Conservation (phyloP, 2,113 vertebrate species). For the Thinocorus orbignyianus region DNA sequence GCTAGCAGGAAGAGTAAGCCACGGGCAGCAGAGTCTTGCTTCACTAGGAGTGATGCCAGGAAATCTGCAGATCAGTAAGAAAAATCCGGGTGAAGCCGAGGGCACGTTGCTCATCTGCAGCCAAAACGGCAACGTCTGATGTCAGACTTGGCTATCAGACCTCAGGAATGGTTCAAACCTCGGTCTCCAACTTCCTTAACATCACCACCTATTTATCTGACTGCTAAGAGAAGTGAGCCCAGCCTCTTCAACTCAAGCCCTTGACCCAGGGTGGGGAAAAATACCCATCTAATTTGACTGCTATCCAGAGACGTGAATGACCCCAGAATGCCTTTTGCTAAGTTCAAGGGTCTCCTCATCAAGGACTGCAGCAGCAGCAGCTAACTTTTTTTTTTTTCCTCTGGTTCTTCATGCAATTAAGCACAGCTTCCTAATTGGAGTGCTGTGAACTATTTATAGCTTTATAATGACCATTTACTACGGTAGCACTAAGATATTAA, state of each 20-base stretch:
- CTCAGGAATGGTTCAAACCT: accelerated
- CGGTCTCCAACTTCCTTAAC: not conserved
- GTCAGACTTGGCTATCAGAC: accelerated
- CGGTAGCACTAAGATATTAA: not conserved
- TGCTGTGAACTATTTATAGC: slow-evolving; percentile 35
- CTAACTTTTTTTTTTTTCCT: not conserved
- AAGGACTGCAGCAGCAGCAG: not conserved
- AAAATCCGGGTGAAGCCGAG: not conserved
- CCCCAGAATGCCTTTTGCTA: not conserved
- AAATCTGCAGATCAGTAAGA: not conserved
- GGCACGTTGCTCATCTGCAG: accelerated
- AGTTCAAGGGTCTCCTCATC: slow-evolving; percentile 24
- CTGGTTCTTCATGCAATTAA: not conserved
- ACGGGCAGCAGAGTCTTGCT: not conserved
- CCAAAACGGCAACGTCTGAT: not conserved
- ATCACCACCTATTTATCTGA: not conserved
- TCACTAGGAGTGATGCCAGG: not conserved
- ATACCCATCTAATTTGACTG: not conserved
- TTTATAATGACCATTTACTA: not conserved
- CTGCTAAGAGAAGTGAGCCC: not conserved
- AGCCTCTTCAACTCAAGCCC: not conserved
- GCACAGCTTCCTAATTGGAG: slow-evolving; percentile 18
- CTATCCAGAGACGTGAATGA: not conserved
- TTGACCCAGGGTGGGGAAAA: not conserved
- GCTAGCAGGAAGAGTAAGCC: not conserved